Conservation (phyloP, 2,888 invertebrate species). For the Tetramorium bicarinatum region DNA sequence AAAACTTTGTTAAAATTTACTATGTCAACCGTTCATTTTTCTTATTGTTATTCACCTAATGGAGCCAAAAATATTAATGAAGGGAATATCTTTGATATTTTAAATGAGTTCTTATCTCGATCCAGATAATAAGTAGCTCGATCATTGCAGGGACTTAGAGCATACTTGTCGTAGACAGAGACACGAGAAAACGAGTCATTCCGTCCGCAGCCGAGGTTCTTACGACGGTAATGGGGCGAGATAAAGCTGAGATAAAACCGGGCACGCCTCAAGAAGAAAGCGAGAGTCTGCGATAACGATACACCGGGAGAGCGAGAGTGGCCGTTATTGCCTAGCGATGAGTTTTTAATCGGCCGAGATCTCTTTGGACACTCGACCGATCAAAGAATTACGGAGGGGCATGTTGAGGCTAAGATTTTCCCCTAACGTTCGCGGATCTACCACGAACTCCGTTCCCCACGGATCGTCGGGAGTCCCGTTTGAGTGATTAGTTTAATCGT, state of each 20-base stretch:
- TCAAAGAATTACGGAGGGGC: slow-evolving; percentile 60
- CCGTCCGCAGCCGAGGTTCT: slow-evolving; percentile 61
- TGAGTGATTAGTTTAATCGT: slow-evolving; percentile 50
- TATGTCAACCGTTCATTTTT: neutral
- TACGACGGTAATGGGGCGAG: slow-evolving; percentile 73
- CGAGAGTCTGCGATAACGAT: slow-evolving; percentile 70
- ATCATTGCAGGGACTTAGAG: slow-evolving; percentile 16
- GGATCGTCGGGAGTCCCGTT: slow-evolving; percentile 11
- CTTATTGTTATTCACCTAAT: neutral
- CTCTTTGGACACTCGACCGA: slow-evolving; percentile 67
- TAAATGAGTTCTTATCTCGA: slow-evolving; percentile 40
- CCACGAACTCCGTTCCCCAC: slow-evolving; percentile 8
- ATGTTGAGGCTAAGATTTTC: slow-evolving; percentile 45
- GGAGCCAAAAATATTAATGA: slow-evolving; percentile 37
- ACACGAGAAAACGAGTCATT: slow-evolving; percentile 62
- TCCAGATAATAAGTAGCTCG: slow-evolving; percentile 44
- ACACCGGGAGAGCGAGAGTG: slow-evolving; percentile 15
- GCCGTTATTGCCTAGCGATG: slow-evolving; percentile 68
- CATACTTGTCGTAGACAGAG: slow-evolving; percentile 54
- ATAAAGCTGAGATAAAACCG: slow-evolving; percentile 70
- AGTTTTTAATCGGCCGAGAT: slow-evolving; percentile 70
- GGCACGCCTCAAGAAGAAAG: slow-evolving; percentile 68
- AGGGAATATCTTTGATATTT: slow-evolving; percentile 19
- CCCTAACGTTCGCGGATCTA: slow-evolving; percentile 31
- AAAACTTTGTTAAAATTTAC: slow-evolving; percentile 19